Base-by-base conservation (phyloP, 2,797 vertebrate genomes). In the Hydrolagus colliei region DNA sequence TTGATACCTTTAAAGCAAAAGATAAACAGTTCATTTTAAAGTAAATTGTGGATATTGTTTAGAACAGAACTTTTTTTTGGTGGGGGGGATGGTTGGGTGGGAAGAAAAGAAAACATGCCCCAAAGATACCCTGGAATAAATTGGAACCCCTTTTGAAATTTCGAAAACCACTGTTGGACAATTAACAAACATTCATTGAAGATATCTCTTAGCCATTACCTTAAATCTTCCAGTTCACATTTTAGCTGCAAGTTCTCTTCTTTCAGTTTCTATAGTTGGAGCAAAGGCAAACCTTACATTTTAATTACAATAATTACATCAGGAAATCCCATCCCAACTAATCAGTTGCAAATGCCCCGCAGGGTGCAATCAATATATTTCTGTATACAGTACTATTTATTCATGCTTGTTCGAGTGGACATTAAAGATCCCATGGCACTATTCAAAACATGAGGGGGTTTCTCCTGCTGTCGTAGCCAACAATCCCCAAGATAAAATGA, bases 141-240 rank as follows among this genome's bases (percentile, higher is more conserved):
- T 52, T 52, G 41, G 41, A 52, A 52, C 41, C 41, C 2, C 41
- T 52, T 52, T 52, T 52, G 41, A 52, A 52, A 52, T 52, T 52
- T 3, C 6, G 0, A 52, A 52, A 52, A 52, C 41, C 41, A 52
- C 41, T 52, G 6, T 52, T 52, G 41, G 41, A 6, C 41, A 52
- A 52, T 3, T 52, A 52, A 52, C 41, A 52, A 52, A 52, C 41
- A 52, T 52, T 52, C 41, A 52, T 52, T 52, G 3, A 52, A 52
- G 6, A 52, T 6, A 52, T 52, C 41, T 52, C 41, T 52, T 3
- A 52, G 41, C 41, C 41, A 27, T 73, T 91, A 92, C 89, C 90
- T 92, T 88, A 93, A 90, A 87, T 92, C 91, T 91, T 93, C 91
- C 87, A 92, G 89, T 91, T 95, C 91, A 89, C 89, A 87, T 86